phyloP scores from a whole-genome alignment of 2,113 vertebrate genomes.

The Phalacrocorax aristotelis region DNA sequence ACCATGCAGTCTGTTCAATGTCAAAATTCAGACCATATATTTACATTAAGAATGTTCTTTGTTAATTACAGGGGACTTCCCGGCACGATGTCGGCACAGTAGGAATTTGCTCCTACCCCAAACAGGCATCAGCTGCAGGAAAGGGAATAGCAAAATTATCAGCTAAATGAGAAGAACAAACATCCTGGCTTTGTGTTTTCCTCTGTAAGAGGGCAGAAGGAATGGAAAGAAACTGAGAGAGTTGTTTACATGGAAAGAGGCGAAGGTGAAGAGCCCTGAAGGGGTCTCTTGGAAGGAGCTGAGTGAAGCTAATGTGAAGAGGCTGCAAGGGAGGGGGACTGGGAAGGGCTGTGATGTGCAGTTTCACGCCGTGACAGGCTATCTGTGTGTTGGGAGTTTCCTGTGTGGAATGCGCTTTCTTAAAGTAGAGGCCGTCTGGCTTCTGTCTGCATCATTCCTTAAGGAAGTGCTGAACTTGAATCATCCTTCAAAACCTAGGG shows the following conservation, averaged over 20 bases:
- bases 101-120: background rate
- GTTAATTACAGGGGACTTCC: background rate
- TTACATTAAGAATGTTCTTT: background rate
- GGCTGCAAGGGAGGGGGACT: background rate
- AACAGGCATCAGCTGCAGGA: background rate
- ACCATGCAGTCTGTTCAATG: background rate
- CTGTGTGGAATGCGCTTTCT: background rate
- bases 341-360: background rate
- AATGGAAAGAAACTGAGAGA: background rate
- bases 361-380: background rate
- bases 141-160: background rate
- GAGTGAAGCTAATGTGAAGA: background rate
- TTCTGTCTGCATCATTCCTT: background rate
- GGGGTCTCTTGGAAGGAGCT: background rate
- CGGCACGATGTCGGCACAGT: rapidly evolving
- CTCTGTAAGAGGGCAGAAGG: background rate
- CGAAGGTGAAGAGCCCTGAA: background rate
- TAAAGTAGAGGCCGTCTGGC: background rate
- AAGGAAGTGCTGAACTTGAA: background rate
- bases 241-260: background rate
- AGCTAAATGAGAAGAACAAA: background rate
- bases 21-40: background rate
- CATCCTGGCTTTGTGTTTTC: background rate
- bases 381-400: background rate
- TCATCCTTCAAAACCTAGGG: background rate